Evolutionary conservation across 2,113 vertebrate species (phyloP).

Genomic region (Calidris pygmaea): DNA sequence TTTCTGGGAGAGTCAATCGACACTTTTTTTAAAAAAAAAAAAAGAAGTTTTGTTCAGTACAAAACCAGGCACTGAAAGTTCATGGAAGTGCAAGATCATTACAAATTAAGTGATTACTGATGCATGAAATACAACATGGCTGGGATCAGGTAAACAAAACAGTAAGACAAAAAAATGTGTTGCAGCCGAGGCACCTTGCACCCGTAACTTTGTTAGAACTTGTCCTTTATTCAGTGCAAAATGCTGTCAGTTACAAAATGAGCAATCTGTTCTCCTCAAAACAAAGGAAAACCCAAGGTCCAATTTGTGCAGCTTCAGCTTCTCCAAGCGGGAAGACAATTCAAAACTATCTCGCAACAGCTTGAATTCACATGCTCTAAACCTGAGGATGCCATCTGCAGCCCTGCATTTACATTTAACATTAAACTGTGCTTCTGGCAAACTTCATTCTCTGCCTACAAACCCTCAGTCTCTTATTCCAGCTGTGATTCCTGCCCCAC

Average conservation of each 20-base stretch:
- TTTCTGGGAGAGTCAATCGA: not conserved
- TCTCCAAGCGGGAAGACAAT: not conserved
- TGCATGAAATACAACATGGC: not conserved
- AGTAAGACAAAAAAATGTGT: not conserved
- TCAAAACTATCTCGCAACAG: slow-evolving; percentile 5
- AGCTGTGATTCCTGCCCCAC: not conserved
- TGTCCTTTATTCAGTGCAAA: not conserved
- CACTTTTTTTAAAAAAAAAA: not conserved
- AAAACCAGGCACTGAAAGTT: not conserved
- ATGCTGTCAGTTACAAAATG: not conserved
- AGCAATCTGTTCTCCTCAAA: slow-evolving; percentile 3
- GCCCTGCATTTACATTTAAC: slow-evolving; percentile 6
- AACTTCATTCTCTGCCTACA: not conserved
- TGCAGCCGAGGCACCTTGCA: not conserved
- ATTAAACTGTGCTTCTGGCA: not conserved
- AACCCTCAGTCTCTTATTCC: not conserved
- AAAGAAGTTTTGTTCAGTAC: not conserved
- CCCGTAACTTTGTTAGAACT: not conserved
- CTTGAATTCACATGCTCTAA: not conserved
- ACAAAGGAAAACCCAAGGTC: not conserved
- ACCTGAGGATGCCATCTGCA: slow-evolving; percentile 25
- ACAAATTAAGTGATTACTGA: not conserved
- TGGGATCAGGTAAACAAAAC: not conserved
- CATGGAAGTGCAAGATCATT: not conserved
- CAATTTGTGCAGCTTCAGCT: not conserved